These are phyloP conservation scores for Lycaena phlaeas DNA, from an alignment of 2,888 invertebrate species.

Conservation along the genomic window DNA sequence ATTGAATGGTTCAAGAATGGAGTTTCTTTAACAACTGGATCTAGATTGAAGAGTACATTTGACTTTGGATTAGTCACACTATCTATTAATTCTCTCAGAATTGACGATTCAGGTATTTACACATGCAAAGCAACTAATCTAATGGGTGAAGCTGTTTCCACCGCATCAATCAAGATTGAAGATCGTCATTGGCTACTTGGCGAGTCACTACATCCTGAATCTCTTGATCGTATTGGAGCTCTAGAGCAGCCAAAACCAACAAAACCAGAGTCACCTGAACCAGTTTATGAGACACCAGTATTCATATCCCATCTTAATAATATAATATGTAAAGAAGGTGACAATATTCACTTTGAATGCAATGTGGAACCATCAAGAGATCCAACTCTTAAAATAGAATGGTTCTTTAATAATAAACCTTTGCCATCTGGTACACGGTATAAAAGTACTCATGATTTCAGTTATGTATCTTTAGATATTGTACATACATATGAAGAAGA, in stretches of 20 bases:
- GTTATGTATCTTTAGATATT: constrained; percentile 93
- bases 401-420: constrained; percentile 95
- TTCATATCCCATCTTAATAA: constrained; percentile 94
- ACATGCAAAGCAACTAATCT: constrained; percentile 95
- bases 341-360: constrained; percentile 92
- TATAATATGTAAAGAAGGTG: constrained; percentile 89
- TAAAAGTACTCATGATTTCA: constrained; percentile 95
- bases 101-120: constrained; percentile 95
- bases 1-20: constrained; percentile 96
- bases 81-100: constrained; percentile 88
- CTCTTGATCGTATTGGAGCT: constrained; percentile 87
- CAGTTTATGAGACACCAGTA: constrained; percentile 86
- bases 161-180: constrained; percentile 90
- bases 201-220: constrained; percentile 91
- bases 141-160: constrained; percentile 94
- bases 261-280: constrained; percentile 80
- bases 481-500: constrained; percentile 91
- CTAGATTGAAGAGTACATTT: constrained; percentile 92
- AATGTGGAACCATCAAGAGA: constrained; percentile 93
- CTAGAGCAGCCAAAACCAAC: constrained; percentile 85
- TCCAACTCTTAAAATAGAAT: constrained; percentile 92
- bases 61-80: constrained; percentile 97
- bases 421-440: constrained; percentile 91
- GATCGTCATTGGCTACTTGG: constrained; percentile 91
- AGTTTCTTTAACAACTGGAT: constrained; percentile 87